Evolutionary conservation across 2,888 invertebrate genomes (phyloP).

Genomic region (Leistus spinibarbis): DNA sequence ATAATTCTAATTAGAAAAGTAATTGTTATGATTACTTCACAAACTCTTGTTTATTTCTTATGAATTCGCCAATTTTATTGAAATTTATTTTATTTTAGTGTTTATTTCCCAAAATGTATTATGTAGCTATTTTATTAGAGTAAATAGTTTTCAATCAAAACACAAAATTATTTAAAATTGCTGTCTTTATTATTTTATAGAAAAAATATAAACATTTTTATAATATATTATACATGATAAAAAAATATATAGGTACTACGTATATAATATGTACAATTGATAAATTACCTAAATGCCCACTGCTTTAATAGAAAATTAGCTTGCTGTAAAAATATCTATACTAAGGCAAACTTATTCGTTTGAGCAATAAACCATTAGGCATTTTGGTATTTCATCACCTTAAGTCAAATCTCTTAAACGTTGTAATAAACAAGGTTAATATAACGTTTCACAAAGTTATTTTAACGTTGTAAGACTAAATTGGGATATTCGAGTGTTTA

Average conservation of each 20-base stretch:
- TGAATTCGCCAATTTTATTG: too few relatives aligned
- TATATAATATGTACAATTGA: not conserved
- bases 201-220: not conserved
- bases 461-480: not conserved
- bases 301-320: not conserved
- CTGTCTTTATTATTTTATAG: conserved; percentile 1
- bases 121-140: too few relatives aligned
- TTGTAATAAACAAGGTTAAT: not conserved
- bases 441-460: not conserved
- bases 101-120: too few relatives aligned
- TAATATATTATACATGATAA: not conserved
- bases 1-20: too few relatives aligned
- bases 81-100: too few relatives aligned
- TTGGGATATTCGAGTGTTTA: not conserved
- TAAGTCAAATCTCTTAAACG: not conserved
- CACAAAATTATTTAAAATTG: conserved; percentile 2
- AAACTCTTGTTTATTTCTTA: too few relatives aligned
- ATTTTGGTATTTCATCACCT: not conserved
- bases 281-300: not conserved
- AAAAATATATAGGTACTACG: not conserved
- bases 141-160: not conserved
- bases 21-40: too few relatives aligned
- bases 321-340: not conserved
- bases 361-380: not conserved
- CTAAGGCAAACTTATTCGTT: not conserved